phyloP scores from a whole-genome alignment of 2,797 vertebrate species.

The Acanthurus leucopareius region DNA sequence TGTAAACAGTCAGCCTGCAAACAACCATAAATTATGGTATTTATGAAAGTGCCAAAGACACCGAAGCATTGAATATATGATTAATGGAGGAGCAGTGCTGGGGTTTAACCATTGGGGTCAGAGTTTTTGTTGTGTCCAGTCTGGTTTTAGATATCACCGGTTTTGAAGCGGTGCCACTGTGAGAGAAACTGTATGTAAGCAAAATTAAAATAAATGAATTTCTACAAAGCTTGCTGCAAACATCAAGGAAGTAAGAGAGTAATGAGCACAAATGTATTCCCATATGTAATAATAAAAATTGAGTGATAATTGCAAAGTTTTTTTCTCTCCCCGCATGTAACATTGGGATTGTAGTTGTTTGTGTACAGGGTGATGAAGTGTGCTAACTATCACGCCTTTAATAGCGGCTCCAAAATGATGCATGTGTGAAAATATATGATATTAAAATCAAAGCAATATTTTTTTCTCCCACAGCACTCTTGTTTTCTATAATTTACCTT shows the following conservation, averaged over 20 bases:
- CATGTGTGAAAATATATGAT: slow-evolving; percentile 40
- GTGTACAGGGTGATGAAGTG: slow-evolving; percentile 31
- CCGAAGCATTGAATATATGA: slow-evolving; percentile 33
- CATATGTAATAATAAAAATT: slow-evolving; percentile 35
- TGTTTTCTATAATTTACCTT: neutral
- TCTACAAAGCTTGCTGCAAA: slow-evolving; percentile 27
- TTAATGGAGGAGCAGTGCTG: slow-evolving; percentile 16
- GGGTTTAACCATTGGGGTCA: slow-evolving; percentile 23
- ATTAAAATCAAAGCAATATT: slow-evolving; percentile 37
- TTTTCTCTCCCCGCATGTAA: slow-evolving; percentile 1
- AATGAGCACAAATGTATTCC: slow-evolving; percentile 52
- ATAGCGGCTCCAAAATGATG: slow-evolving; percentile 44
- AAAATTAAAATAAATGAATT: slow-evolving; percentile 23
- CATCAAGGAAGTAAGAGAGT: slow-evolving; percentile 29
- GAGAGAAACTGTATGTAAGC: slow-evolving; percentile 2
- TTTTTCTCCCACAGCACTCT: slow-evolving; percentile 3
- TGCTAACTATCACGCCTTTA: slow-evolving; percentile 32
- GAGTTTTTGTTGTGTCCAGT: slow-evolving; percentile 50
- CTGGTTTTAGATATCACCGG: slow-evolving; percentile 37
- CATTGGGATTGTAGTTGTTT: slow-evolving; percentile 38
- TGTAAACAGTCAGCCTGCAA: slow-evolving; percentile 60
- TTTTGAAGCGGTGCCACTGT: slow-evolving; percentile 18
- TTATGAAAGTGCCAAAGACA: slow-evolving; percentile 52
- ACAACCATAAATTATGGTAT: slow-evolving; percentile 55
- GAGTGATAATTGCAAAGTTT: slow-evolving; percentile 28